These are phyloP conservation scores for Prosapia bicincta DNA, from an alignment of 2,888 invertebrate genomes.

Conservation along the genomic window DNA sequence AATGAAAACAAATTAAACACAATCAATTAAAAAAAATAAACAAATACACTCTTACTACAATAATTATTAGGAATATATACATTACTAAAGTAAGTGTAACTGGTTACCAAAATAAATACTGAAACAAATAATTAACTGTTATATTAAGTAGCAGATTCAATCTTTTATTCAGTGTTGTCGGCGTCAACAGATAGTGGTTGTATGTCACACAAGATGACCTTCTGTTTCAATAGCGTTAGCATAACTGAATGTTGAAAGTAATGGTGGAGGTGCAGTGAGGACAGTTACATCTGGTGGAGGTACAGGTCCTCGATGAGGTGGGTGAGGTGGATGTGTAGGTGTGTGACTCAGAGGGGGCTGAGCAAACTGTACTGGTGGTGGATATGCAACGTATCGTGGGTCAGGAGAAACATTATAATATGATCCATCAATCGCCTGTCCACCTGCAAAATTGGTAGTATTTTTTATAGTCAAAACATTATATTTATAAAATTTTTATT, in stretches of 20 bases:
- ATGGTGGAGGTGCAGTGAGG: conserved; percentile 34
- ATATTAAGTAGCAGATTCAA: conserved; percentile 16
- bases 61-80: background rate
- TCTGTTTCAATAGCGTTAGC: conserved; percentile 39
- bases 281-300: conserved; percentile 42
- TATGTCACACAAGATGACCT: conserved; percentile 42
- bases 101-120: background rate
- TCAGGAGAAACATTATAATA: conserved; percentile 37
- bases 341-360: conserved; percentile 46
- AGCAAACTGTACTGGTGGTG: conserved; percentile 66
- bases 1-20: background rate
- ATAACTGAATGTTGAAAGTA: conserved; percentile 38
- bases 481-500: too few species aligned
- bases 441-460: conserved; percentile 31
- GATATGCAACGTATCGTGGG: conserved; percentile 70
- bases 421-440: conserved; percentile 27
- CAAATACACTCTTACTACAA: background rate
- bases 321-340: conserved; percentile 22
- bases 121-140: background rate
- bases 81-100: background rate
- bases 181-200: conserved; percentile 22
- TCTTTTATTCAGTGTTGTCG: conserved; percentile 22
- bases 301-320: conserved; percentile 48
- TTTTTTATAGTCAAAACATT: too few species aligned
- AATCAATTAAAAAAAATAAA: background rate